Base-by-base conservation (phyloP, 1,140 invertebrate species). In the Schlechtendalia chinensis region DNA sequence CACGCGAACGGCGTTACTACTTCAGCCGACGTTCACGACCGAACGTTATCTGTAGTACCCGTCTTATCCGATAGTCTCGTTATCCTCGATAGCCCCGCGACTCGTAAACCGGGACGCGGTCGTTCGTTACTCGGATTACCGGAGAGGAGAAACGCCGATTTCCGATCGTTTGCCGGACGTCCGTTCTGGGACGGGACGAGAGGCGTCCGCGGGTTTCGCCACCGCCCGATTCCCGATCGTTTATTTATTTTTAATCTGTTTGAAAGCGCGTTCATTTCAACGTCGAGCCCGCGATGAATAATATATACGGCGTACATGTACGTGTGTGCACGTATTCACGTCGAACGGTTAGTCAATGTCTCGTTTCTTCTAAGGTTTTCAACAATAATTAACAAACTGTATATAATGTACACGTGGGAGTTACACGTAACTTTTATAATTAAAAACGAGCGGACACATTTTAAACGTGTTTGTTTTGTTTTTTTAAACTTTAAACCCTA, bases 181-280 rank as follows among this genome's bases (percentile, higher is more conserved):
- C n/a, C n/a, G n/a, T n/a, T n/a, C n/a, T n/a, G n/a, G n/a, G n/a
- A n/a, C n/a, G n/a, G n/a, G n/a, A n/a, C n/a, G n/a, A n/a, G n/a
- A n/a, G n/a, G n/a, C n/a, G n/a, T n/a, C n/a, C n/a, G n/a, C n/a
- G n/a, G n/a, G n/a, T n/a, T n/a, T n/a, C n/a, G n/a, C n/a, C n/a
- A n/a, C n/a, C n/a, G n/a, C n/a, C n/a, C n/a, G n/a, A n/a, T n/a
- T n/a, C n/a, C n/a, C n/a, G 32, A 39, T 39, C 32, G 45, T 45
- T 67, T 67, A 67, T 67, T 67, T 47, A 67, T 67, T 67, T 67
- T 67, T 67, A 67, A 67, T 67, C 65, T 47, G 22, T 67, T 67
- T 47, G 45, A 67, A 67, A 67, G 65, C 65, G 14, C 65, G 45
- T 45, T 67, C 45, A 47, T 47, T 67, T 67, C 39, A n/a, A 47